These are phyloP conservation scores for Drymonia ruficornis DNA, from an alignment of 2,888 invertebrate species.

Conservation along the genomic window DNA sequence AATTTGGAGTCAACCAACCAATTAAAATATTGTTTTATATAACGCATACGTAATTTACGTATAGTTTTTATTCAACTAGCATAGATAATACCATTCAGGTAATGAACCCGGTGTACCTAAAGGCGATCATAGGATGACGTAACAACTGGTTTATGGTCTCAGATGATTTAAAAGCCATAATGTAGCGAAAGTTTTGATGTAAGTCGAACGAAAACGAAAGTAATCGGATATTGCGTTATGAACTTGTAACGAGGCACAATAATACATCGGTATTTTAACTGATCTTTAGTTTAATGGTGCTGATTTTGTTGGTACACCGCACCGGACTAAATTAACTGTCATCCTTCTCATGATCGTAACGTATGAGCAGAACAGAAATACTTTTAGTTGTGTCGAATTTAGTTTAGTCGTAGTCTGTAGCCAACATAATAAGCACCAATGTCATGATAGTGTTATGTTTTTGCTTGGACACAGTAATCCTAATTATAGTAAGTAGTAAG, in stretches of 20 bases:
- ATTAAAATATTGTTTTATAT: not conserved
- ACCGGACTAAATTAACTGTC: too few relatives aligned
- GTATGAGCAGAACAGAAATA: too few relatives aligned
- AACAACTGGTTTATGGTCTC: constrained; percentile 17
- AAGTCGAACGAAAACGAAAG: constrained; percentile 33
- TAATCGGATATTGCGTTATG: constrained; percentile 20
- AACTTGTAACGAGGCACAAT: not conserved
- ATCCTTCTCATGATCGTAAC: too few relatives aligned
- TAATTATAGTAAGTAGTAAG: too few relatives aligned
- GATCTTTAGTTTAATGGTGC: too few relatives aligned
- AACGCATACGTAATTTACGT: not conserved
- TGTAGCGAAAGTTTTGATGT: constrained; percentile 36
- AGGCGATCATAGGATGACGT: constrained; percentile 12
- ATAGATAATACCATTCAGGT: not conserved
- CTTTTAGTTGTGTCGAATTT: too few relatives aligned
- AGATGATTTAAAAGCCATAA: constrained; percentile 20
- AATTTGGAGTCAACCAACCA: not conserved
- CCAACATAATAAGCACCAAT: too few relatives aligned
- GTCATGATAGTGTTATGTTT: too few relatives aligned
- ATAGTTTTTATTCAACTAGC: not conserved
- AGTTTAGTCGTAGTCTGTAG: too few relatives aligned
- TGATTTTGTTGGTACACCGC: too few relatives aligned
- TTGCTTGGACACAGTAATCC: too few relatives aligned
- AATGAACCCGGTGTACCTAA: constrained; percentile 1
- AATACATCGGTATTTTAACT: not conserved